Conservation (phyloP, 2,797 vertebrate species). For the Clarias laeviceps region DNA sequence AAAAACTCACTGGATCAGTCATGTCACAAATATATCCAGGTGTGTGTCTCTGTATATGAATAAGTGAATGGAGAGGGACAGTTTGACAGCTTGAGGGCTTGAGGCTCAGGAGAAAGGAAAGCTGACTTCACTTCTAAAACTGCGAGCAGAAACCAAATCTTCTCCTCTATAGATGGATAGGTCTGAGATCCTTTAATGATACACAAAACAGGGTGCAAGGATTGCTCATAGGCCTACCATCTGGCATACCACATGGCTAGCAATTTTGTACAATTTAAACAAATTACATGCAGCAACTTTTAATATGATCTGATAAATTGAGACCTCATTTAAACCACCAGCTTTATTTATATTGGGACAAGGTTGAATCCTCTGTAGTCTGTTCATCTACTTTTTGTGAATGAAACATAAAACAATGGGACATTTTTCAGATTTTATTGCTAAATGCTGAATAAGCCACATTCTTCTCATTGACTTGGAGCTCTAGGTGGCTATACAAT, state of each 20-base stretch:
- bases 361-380: neutral
- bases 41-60: constrained; percentile 28
- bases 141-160: constrained; percentile 43
- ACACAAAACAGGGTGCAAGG: constrained; percentile 28
- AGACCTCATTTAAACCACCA: constrained; percentile 1
- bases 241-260: constrained; percentile 44
- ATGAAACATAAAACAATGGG: neutral
- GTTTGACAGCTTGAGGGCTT: constrained; percentile 33
- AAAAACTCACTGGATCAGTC: constrained; percentile 21
- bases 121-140: constrained; percentile 41
- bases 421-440: neutral
- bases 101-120: constrained; percentile 17
- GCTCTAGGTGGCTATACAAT: neutral
- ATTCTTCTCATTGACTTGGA: neutral
- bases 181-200: constrained; percentile 38
- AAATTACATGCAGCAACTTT: constrained; percentile 25
- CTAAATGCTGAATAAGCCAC: constrained; percentile 8
- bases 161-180: constrained; percentile 41
- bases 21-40: constrained; percentile 33
- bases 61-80: constrained; percentile 22
- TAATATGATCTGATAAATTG: constrained; percentile 19
- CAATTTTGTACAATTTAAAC: constrained; percentile 31
- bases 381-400: neutral
- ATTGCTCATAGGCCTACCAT: constrained; percentile 40
- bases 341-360: constrained; percentile 12